Evolutionary conservation across 2,113 vertebrate species (phyloP).

Genomic region (Tragelaphus scriptus): DNA sequence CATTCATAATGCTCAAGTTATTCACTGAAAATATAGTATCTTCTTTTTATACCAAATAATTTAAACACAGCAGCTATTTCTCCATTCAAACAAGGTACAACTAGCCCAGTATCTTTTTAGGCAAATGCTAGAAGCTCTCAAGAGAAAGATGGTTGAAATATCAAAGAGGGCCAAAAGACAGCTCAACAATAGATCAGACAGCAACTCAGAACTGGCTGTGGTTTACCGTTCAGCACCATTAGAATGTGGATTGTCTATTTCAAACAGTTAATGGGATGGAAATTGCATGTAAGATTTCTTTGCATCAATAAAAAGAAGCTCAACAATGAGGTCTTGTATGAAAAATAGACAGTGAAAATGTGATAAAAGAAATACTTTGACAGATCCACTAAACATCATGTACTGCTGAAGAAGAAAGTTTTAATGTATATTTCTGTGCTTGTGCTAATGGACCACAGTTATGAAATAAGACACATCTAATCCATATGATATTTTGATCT

Average conservation of each 20-base stretch:
- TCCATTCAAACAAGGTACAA: neutral
- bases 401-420: slow-evolving; percentile 33
- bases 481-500: slow-evolving; percentile 25
- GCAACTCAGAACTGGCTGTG: slow-evolving; percentile 19
- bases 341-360: slow-evolving; percentile 50
- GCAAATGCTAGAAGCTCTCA: slow-evolving; percentile 9
- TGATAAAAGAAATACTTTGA: slow-evolving; percentile 66
- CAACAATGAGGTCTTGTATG: slow-evolving; percentile 39
- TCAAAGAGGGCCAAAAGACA: slow-evolving; percentile 41
- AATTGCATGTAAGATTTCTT: slow-evolving; percentile 60
- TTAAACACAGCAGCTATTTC: neutral
- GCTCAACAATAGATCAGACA: slow-evolving; percentile 37
- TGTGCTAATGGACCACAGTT: slow-evolving; percentile 36
- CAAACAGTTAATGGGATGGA: slow-evolving; percentile 61
- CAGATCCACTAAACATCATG: slow-evolving; percentile 50
- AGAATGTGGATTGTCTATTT: slow-evolving; percentile 56
- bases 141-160: slow-evolving; percentile 28
- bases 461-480: slow-evolving; percentile 41
- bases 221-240: slow-evolving; percentile 42
- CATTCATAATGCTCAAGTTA: neutral
- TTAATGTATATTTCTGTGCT: slow-evolving; percentile 48
- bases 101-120: neutral
- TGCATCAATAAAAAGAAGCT: slow-evolving; percentile 59
- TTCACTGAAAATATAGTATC: neutral
- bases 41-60: neutral